Base-by-base conservation (phyloP, 2,113 vertebrate species). In the Atherinomorus stipes region DNA sequence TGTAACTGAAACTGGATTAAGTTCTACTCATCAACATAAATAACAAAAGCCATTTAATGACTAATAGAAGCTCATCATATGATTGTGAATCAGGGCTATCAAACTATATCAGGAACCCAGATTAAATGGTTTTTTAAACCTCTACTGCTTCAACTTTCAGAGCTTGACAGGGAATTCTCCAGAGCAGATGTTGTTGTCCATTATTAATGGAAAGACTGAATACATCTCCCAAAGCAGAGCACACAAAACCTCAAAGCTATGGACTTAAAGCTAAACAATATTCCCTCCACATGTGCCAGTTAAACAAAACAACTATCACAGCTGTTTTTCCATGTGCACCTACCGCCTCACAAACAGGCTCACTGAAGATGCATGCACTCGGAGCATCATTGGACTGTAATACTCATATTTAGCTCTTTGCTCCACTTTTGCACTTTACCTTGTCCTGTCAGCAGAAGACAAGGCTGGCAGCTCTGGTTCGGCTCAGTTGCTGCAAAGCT, bases 131-230 rank as follows among this genome's bases (percentile, higher is more conserved):
- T 69, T 47, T 72, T 81, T 40, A 50, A 51, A 64, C 61, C 25
- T 64, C 51, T 38, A 21, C 71, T 13, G 54, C 45, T 56, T 60
- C 66, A 40, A 63, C 56, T 65, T 74, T 13, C n/a, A 59, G 58
- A 47, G 49, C 50, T 63, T 70, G 68, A 85, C 71, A 81, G 68
- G 38, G 45, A 83, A 61, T 59, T 69, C 74, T 76, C 64, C 16
- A 22, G 58, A 89, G 80, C 85, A 90, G 85, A 86, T 88, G 85
- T 77, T 74, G 71, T 61, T 78, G 66, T 82, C 52, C 88, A 80
- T 77, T 76, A 81, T 85, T 88, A 82, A 91, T 73, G 49, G 38
- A 77, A 67, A 77, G 53, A 64, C 60, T 57, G 54, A 80, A 75
- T 34, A 73, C 59, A 56, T 68, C 25, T 73, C 38, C 18, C 34